These are phyloP conservation scores for Rhinella marina DNA, from an alignment of 2,797 vertebrate species.

Conservation along the genomic window DNA sequence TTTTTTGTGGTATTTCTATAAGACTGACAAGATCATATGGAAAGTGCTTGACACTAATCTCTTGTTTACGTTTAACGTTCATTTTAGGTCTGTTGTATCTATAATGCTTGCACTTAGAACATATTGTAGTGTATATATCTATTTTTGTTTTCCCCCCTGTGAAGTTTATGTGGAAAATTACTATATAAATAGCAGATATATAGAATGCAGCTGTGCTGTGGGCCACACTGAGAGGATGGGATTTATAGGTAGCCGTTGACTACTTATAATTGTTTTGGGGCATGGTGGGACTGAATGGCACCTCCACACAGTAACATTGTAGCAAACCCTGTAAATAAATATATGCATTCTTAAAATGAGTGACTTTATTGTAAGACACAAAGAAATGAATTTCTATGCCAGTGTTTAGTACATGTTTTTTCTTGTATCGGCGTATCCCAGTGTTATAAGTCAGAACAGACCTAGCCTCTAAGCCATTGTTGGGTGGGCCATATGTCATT, in stretches of 20 bases:
- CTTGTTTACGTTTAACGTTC: no score
- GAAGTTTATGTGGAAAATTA: not conserved
- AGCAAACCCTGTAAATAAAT: not conserved
- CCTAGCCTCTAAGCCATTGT: not conserved
- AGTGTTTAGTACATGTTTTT: not conserved
- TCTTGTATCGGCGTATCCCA: no score
- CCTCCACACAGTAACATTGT: not conserved
- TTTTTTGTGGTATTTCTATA: no score
- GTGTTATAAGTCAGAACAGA: not conserved
- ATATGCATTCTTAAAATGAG: no score
- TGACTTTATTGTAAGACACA: not conserved
- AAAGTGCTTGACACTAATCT: no score
- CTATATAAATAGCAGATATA: not conserved
- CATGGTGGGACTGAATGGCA: no score
- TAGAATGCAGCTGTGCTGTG: not conserved
- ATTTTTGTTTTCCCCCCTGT: not conserved
- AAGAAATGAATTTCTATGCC: not conserved
- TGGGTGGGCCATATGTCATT: slow-evolving; percentile 25
- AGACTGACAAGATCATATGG: no score
- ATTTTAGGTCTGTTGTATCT: no score
- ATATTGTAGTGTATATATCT: not conserved
- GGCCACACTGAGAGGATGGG: no score
- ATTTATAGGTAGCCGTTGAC: no score
- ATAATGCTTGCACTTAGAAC: not conserved
- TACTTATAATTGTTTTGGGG: no score